These are phyloP conservation scores for Sceliomorpha sp. DNA, from an alignment of 2,888 invertebrate genomes.

Conservation along the genomic window DNA sequence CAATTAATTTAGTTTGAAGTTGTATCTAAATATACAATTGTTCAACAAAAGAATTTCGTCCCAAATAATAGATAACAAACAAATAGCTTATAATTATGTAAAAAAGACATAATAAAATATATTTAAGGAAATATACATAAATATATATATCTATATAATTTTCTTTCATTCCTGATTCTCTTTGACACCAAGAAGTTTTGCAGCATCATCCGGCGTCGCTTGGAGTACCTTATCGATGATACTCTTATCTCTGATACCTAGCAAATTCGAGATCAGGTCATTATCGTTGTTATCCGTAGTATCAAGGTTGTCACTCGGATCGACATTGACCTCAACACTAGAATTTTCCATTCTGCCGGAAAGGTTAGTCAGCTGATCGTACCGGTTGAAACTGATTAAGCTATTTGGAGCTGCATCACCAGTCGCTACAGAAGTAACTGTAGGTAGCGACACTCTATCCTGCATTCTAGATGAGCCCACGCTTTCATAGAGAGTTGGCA, in stretches of 20 bases:
- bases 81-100: no score
- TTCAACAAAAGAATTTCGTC: no score
- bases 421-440: constrained; percentile 70
- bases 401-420: constrained; percentile 74
- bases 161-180: constrained; percentile 81
- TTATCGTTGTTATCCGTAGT: constrained; percentile 83
- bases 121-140: no score
- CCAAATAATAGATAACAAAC: no score
- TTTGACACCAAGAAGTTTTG: constrained; percentile 92
- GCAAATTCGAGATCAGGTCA: constrained; percentile 92
- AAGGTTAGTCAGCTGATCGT: constrained; percentile 72
- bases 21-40: no score
- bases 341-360: constrained; percentile 75
- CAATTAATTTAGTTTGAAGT: no score
- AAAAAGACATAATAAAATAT: no score
- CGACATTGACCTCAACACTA: constrained; percentile 81
- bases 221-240: constrained; percentile 91
- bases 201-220: constrained; percentile 91
- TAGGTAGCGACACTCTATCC: constrained; percentile 71
- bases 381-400: constrained; percentile 70
- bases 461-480: constrained; percentile 62
- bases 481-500: constrained; percentile 52
- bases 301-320: constrained; percentile 63
- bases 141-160: no score
- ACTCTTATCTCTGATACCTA: constrained; percentile 92